Conservation (phyloP, 2,797 vertebrate species). For the Numenius phaeopus region DNA sequence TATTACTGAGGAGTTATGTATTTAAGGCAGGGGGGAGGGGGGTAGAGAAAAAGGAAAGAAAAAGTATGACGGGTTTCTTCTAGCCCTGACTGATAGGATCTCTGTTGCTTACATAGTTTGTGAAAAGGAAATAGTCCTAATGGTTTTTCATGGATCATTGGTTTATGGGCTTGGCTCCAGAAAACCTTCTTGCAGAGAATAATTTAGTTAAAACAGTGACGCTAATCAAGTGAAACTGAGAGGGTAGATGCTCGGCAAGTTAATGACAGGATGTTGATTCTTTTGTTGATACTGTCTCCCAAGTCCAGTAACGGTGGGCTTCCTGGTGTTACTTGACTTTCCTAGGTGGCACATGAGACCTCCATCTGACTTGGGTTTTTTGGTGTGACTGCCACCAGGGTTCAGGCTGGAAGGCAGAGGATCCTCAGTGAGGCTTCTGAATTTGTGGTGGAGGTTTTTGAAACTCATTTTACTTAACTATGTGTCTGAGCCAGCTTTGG, state of each 20-base stretch:
- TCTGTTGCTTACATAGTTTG: neutral
- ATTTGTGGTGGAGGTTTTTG: neutral
- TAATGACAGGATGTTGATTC: neutral
- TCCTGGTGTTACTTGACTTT: neutral
- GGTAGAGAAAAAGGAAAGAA: neutral
- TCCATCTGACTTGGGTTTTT: neutral
- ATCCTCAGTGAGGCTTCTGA: neutral
- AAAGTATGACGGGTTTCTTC: neutral
- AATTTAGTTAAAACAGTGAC: neutral
- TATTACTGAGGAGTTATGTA: neutral
- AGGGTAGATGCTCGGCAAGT: neutral
- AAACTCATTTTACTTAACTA: neutral
- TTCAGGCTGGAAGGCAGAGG: neutral
- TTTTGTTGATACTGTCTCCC: neutral
- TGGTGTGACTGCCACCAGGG: neutral
- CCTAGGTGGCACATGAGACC: neutral
- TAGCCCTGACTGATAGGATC: neutral
- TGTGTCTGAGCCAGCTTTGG: neutral
- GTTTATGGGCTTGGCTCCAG: conserved; percentile 22
- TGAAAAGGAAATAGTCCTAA: conserved; percentile 3
- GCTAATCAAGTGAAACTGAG: neutral
- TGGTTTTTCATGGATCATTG: neutral
- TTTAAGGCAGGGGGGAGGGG: neutral
- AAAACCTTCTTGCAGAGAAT: neutral
- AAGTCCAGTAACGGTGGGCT: neutral